Conservation (phyloP, 2,113 vertebrate genomes). For the Tetraodon nigroviridis region DNA sequence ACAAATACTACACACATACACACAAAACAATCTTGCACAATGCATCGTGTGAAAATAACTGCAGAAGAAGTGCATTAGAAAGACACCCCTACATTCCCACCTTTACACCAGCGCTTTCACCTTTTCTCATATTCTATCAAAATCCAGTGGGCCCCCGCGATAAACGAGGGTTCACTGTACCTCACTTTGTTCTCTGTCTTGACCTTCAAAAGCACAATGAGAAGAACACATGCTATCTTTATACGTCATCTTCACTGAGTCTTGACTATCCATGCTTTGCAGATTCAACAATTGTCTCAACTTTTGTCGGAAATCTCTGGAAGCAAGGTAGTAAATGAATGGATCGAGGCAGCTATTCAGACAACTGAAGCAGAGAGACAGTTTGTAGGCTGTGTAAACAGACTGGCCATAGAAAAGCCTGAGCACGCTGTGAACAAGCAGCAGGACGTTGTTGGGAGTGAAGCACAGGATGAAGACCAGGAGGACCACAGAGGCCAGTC, state of each 20-base stretch:
- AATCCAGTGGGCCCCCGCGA: no score
- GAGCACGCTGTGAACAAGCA: conserved; percentile 77
- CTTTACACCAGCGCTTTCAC: no score
- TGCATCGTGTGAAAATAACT: no score
- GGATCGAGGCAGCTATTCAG: conserved; percentile 91
- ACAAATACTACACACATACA: no score
- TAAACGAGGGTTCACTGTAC: no score
- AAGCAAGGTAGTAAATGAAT: conserved; percentile 94
- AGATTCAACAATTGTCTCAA: conserved; percentile 69
- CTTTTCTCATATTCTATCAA: conserved; percentile 2
- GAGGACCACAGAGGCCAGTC: conserved; percentile 78
- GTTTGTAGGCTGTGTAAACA: conserved; percentile 84
- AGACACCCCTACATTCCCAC: no score
- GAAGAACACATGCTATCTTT: conserved; percentile 74
- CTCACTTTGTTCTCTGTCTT: conserved; percentile 3
- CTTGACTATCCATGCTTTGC: conserved; percentile 32
- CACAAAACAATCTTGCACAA: no score
- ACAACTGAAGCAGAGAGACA: conserved; percentile 86
- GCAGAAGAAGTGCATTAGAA: no score
- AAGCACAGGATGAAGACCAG: conserved; percentile 84
- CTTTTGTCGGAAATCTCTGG: conserved; percentile 84
- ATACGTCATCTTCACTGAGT: conserved; percentile 58
- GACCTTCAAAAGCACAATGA: conserved; percentile 54
- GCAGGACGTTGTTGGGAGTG: conserved; percentile 86
- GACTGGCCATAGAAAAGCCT: conserved; percentile 71